Evolutionary conservation across 2,888 invertebrate genomes (phyloP).

Genomic region (Drosophila affinis): DNA sequence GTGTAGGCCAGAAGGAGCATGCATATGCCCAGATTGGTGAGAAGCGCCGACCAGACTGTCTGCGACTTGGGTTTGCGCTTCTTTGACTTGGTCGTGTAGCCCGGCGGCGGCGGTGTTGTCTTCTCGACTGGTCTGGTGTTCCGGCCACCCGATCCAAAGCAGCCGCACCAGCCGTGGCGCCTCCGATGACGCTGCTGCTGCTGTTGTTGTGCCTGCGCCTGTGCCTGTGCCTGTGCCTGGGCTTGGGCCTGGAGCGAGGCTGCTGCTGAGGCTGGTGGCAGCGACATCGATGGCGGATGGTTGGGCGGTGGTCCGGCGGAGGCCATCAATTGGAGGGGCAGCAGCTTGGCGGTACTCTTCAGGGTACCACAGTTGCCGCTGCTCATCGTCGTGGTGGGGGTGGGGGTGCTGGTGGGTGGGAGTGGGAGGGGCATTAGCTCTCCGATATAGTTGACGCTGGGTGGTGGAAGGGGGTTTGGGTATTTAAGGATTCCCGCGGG

Average conservation of each 20-base stretch:
- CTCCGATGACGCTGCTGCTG: conserved; percentile 60
- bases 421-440: conserved; percentile 44
- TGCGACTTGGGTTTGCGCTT: conserved; percentile 73
- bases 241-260: conserved; percentile 41
- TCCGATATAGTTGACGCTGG: conserved; percentile 50
- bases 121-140: not conserved
- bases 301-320: conserved; percentile 30
- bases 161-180: conserved; percentile 64
- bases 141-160: conserved; percentile 52
- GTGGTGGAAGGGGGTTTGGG: conserved; percentile 55
- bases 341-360: conserved; percentile 74
- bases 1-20: conserved; percentile 92
- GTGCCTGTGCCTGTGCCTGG: conserved; percentile 33
- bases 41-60: conserved; percentile 87
- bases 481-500: conserved; percentile 66
- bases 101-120: conserved; percentile 51
- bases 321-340: conserved; percentile 63
- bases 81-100: conserved; percentile 63
- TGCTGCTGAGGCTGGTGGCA: conserved; percentile 38
- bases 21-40: conserved; percentile 93
- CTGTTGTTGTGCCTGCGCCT: conserved; percentile 25
- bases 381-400: conserved; percentile 33
- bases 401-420: conserved; percentile 39
- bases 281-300: conserved; percentile 50
- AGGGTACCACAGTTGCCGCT: conserved; percentile 71